Conservation (phyloP, 2,113 vertebrate species). For the Acanthisitta chloris region DNA sequence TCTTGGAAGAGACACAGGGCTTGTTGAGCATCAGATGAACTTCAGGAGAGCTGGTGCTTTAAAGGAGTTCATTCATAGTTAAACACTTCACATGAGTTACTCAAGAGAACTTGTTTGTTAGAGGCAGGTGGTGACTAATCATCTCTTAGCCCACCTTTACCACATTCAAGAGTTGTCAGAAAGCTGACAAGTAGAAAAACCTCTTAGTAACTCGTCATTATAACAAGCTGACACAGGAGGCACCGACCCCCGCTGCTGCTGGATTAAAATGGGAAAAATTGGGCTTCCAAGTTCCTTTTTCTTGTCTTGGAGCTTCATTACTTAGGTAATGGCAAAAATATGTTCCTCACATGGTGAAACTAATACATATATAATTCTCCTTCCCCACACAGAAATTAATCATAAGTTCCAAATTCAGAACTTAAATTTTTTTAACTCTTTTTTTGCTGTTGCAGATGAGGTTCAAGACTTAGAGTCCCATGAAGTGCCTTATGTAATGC, state of each 20-base stretch:
- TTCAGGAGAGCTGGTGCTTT: not conserved
- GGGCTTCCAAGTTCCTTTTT: slow-evolving; percentile 31
- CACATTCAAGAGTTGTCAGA: slow-evolving; percentile 32
- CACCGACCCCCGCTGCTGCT: slow-evolving; percentile 7
- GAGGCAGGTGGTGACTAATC: slow-evolving; percentile 54
- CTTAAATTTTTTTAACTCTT: not conserved
- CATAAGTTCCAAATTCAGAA: slow-evolving; percentile 1
- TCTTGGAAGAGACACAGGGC: not conserved
- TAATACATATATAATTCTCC: slow-evolving; percentile 14
- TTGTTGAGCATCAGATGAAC: not conserved
- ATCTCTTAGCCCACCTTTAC: slow-evolving; percentile 48
- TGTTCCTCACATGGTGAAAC: slow-evolving; percentile 6
- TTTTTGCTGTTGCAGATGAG: not conserved
- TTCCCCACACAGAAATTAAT: slow-evolving; percentile 32
- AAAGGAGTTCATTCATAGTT: not conserved
- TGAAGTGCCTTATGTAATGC: not conserved
- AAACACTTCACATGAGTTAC: slow-evolving; percentile 21
- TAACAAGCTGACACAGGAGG: slow-evolving; percentile 25
- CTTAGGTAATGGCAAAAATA: slow-evolving; percentile 33
- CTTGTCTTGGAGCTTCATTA: slow-evolving; percentile 30
- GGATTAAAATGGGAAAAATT: slow-evolving; percentile 41
- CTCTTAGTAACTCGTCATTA: slow-evolving; percentile 41
- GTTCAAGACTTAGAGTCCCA: not conserved
- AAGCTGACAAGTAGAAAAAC: slow-evolving; percentile 37
- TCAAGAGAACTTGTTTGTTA: slow-evolving; percentile 47